phyloP scores from a whole-genome alignment of 2,888 invertebrate species.

The Drosophila cognata region DNA sequence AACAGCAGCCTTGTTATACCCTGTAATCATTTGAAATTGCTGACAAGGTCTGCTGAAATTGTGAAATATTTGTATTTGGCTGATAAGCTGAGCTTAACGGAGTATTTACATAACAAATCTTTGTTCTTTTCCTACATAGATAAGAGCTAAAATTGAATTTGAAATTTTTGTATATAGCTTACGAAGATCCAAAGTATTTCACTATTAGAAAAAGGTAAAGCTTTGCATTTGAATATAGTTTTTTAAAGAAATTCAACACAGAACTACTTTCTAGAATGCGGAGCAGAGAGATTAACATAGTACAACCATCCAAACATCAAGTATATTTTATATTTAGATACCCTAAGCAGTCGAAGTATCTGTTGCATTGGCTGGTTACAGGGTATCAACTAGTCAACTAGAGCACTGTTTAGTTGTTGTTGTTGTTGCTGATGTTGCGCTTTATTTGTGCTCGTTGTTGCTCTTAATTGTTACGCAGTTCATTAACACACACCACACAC shows the following conservation, averaged over 20 bases:
- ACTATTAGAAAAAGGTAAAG: background rate
- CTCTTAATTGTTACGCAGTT: slow-evolving; percentile 77
- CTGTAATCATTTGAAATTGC: background rate
- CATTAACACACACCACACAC: slow-evolving; percentile 67
- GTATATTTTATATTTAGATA: background rate
- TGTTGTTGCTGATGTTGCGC: slow-evolving; percentile 47
- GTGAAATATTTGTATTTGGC: background rate
- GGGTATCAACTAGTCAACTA: background rate
- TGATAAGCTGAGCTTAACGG: background rate
- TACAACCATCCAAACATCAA: background rate
- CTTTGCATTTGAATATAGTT: background rate
- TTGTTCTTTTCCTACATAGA: background rate
- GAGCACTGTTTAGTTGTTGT: background rate
- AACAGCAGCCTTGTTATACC: slow-evolving; percentile 22
- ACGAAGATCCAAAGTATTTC: background rate
- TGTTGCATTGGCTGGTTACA: background rate
- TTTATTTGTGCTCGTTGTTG: slow-evolving; percentile 56
- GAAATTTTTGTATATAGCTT: background rate
- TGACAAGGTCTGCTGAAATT: background rate
- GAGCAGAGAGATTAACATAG: fast-evolving
- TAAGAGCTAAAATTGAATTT: background rate
- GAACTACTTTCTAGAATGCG: background rate
- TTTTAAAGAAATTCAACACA: too few species aligned
- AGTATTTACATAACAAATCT: background rate
- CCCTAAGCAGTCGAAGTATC: fast-evolving